Evolutionary conservation across 2,888 invertebrate species (phyloP), one percentile per base, ranked within the genome.

Genomic region (Oxycera nigricornis): DNA sequence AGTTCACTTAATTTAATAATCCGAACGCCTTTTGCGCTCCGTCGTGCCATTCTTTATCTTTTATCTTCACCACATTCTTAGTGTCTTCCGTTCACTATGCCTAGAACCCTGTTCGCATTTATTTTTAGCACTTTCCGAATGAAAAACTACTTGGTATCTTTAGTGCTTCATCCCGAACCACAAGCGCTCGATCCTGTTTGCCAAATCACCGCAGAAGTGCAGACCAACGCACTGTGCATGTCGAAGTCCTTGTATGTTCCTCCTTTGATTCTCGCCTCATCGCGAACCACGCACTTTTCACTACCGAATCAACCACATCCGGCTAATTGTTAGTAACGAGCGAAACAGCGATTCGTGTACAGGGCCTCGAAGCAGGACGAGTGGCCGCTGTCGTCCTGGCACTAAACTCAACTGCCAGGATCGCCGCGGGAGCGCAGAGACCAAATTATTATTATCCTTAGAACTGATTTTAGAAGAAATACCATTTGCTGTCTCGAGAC

Each of bases 401-500:
- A 39, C 14, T 30, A 30, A 7, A 22, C 24, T 20, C 0, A 20
- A 39, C 30, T 59, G 26, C 59, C 59, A 65, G 41, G 9, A 30
- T 24, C 30, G 11, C 31, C 17, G 3, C n/a, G 20, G 31, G 4
- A 57, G 1, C 61, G 61, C 11, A n/a, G n/a, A 46, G 30, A 28
- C 52, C 20, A 68, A 68, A 52, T 26, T 52, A 68, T 57, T n/a
- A n/a, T n/a, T 72, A 3, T 57, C n/a, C n/a, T 52, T 50, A 52
- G 24, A 30, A 57, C 35, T 61, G 61, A 61, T 55, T 57, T 30
- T 22, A 35, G 24, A 46, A 41, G 52, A 50, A 75, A 80, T 85
- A 85, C 85, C 85, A 82, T 82, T 83, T 81, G 82, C 83, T 82
- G 81, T 83, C 83, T 82, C 83, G 80, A 85, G 83, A 81, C 85